Evolutionary conservation across 2,113 vertebrate species (phyloP), one percentile per base, ranked within the genome.

Genomic region (Bagarius yarrelli): DNA sequence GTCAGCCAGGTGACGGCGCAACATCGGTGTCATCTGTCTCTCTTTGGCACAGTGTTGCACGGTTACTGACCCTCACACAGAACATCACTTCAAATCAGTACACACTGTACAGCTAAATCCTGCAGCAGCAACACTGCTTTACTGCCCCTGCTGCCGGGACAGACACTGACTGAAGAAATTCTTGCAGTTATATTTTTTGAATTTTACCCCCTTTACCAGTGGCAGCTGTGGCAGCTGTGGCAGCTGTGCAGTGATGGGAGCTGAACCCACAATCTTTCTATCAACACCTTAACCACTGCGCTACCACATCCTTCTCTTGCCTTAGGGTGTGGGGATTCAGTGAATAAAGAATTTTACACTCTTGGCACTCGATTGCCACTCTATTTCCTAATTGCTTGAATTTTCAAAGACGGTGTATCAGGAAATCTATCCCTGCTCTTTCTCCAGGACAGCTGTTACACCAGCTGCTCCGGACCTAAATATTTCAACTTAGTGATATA

Each of bases 1-100:
- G 88, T 63, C 60, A 13, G 79, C 83, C 86, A 83, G 78, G 85
- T 83, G 87, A 84, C 81, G 72, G 50, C 80, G 85, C 86, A 85
- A 89, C 88, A 90, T 90, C 88, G 89, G 89, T 88, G 89, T 88
- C 89, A 88, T 63, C 63, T 57, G 78, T 77, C 34, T 86, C 56
- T 50, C 44, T 87, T n/a, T 86, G 82, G 84, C 86, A 87, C 73
- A 52, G 75, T 75, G 80, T 86, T 75, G 83, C 84, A 82, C 84
- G 87, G 83, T 86, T 88, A 80, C 79, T 87, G 89, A 83, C 85
- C 78, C 76, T 70, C 4, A 71, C 32, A 72, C 60, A 69, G 13
- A 78, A 76, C 53, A 52, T 56, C 23, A 30, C 18, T 34, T 8
- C 16, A 18, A 78, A 69, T 59, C 14, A 59, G 30, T 67, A 21